Base-by-base conservation (phyloP, 2,113 vertebrate species). In the Nothoprocta perdicaria region DNA sequence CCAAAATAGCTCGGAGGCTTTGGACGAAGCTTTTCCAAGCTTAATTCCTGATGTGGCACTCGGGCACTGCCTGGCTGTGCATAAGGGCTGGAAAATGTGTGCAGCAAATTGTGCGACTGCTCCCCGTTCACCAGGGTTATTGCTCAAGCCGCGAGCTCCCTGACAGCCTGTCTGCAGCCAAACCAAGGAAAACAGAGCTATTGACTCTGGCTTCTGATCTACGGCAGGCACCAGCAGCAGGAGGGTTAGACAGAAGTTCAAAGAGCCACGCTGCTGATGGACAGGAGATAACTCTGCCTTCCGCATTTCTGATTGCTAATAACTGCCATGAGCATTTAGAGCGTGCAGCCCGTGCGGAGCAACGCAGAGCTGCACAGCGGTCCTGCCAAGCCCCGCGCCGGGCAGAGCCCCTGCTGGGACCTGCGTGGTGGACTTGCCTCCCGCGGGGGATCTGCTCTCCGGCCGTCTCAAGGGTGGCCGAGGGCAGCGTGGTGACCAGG, bases 331-430 rank as follows among this genome's bases (percentile, higher is more conserved):
- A 2, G 46, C 5, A 38, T 24, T 58, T 26, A 9, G 45, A n/a
- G 13, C 60, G 8, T 27, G 26, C 50, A 71, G 6, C 22, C 18
- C 1, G 4, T 1, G 80, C 75, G 24, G 45, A 10, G 0, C 23
- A 2, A 1, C 1, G 6, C 3, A 16, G 72, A 57, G 50, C 0
- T 9, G 24, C 23, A 17, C 60, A 77, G 50, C 4, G 0, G 0
- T 63, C 24, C 3, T 0, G 0, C 1, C 14, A 79, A 45, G 5
- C 58, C 35, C 3, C 50, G 1, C 2, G 15, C 11, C 14, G 2
- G 17, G 16, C 17, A 16, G 50, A 38, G 26, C 14, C 35, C 35
- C 2, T 0, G 6, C 15, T 17, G 58, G 65, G 19, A 6, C 10
- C 0, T 2, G 5, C 69, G 45, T 60, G 3, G 0, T 9, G 81